phyloP scores from a whole-genome alignment of 1,140 invertebrate species.

The Drosophila persimilis region DNA sequence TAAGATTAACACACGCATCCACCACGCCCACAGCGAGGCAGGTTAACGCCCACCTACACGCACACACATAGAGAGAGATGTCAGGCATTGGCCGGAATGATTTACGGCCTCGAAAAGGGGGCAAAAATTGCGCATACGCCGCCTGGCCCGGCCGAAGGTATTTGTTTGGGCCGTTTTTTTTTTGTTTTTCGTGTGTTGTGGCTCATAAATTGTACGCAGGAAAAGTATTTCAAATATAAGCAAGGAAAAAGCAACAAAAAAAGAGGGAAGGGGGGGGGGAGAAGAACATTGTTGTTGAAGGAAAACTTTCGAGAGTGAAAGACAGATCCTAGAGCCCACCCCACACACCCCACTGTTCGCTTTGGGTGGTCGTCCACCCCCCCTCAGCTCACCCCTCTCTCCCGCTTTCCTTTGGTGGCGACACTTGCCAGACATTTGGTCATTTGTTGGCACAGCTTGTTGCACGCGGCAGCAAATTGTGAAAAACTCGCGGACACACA shows the following conservation, averaged over 20 bases:
- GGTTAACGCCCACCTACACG: constrained; percentile 41
- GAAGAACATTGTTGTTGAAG: too few relatives aligned
- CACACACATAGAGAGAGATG: constrained; percentile 32
- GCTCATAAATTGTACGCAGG: constrained; percentile 38
- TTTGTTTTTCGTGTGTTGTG: not conserved
- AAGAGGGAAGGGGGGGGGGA: not conserved
- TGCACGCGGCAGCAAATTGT: constrained; percentile 37
- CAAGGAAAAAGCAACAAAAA: constrained; percentile 15
- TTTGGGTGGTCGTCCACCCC: constrained; percentile 58
- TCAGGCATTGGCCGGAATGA: constrained; percentile 74
- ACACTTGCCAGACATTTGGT: constrained; percentile 75
- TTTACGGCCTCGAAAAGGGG: constrained; percentile 66
- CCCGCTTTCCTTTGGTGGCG: constrained; percentile 37
- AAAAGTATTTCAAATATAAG: constrained; percentile 40
- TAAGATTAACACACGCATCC: constrained; percentile 62
- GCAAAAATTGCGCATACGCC: constrained; percentile 74
- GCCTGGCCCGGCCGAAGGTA: constrained; percentile 46
- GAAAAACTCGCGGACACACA: constrained; percentile 34
- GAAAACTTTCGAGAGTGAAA: too few relatives aligned
- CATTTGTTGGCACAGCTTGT: constrained; percentile 76
- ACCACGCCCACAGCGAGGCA: constrained; percentile 56
- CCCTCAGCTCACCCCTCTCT: not conserved
- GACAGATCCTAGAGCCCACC: too few relatives aligned
- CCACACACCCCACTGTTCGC: not conserved
- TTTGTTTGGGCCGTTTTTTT: constrained; percentile 42